Evolutionary conservation across 1,140 invertebrate genomes (phyloP).

Genomic region (Hylyphantes graminicola): DNA sequence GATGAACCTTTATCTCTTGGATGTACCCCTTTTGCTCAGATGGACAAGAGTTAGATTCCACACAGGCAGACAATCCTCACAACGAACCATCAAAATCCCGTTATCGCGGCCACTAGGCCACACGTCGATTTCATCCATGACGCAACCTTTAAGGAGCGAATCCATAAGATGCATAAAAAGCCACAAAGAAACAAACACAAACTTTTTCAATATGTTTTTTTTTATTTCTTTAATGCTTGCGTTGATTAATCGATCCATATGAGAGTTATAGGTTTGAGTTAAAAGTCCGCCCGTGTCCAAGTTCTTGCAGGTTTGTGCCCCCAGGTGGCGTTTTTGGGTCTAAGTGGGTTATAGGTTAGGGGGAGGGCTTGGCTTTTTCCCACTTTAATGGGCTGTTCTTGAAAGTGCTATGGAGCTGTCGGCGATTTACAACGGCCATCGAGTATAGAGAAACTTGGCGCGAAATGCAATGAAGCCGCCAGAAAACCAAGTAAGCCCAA

Average conservation of each 20-base stretch:
- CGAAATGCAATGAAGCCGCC: too few relatives aligned
- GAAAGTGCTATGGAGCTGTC: not conserved
- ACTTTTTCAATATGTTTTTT: not conserved
- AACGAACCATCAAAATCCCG: not conserved
- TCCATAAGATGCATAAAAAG: not conserved
- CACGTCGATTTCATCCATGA: conserved; percentile 26
- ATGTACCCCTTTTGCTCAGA: too few relatives aligned
- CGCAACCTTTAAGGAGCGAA: not conserved
- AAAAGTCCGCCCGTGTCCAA: not conserved
- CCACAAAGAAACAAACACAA: not conserved
- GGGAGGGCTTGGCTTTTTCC: not conserved
- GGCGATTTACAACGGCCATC: not conserved
- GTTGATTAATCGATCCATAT: conserved; percentile 42
- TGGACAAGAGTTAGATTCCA: too few relatives aligned
- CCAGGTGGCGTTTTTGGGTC: not conserved
- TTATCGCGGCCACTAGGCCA: conserved; percentile 43
- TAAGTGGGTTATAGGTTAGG: conserved; percentile 34
- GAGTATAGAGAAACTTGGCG: too few relatives aligned
- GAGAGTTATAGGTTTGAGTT: not conserved
- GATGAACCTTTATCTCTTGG: too few relatives aligned
- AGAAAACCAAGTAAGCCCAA: too few relatives aligned
- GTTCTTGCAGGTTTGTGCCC: not conserved
- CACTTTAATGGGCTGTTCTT: conserved; percentile 20
- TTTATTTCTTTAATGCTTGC: not conserved
- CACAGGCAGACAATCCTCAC: too few relatives aligned